Conservation (phyloP, 2,113 vertebrate species). For the Heterotilapia buettikoferi region DNA sequence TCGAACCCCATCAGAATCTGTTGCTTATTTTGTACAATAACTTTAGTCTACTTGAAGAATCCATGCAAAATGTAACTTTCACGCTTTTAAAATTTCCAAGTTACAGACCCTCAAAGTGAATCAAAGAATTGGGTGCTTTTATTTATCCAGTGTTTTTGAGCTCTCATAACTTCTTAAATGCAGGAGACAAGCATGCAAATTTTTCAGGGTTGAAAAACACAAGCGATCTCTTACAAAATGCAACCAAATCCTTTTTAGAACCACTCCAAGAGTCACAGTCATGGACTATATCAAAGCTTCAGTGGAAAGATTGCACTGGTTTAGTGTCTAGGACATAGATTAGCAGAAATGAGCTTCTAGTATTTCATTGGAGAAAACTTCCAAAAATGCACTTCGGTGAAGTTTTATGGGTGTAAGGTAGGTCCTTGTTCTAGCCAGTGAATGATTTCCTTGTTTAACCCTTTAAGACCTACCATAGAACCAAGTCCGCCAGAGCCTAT, state of each 20-base stretch:
- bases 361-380: background rate
- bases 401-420: background rate
- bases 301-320: background rate
- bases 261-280: background rate
- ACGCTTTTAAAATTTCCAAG: background rate
- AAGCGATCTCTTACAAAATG: background rate
- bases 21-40: background rate
- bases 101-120: background rate
- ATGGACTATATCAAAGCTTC: background rate
- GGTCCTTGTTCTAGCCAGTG: background rate
- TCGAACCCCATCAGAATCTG: background rate
- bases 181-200: background rate
- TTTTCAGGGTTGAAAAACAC: background rate
- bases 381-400: background rate
- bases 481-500: no score
- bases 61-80: background rate
- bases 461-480: no score
- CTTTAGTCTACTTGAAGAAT: background rate
- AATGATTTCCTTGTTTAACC: background rate
- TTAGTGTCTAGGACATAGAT: fast-evolving
- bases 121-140: background rate
- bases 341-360: background rate
- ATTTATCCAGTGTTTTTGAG: background rate
- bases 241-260: background rate
- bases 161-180: background rate